phyloP scores from a whole-genome alignment of 2,797 vertebrate species.

The Aotus griseimembra region DNA sequence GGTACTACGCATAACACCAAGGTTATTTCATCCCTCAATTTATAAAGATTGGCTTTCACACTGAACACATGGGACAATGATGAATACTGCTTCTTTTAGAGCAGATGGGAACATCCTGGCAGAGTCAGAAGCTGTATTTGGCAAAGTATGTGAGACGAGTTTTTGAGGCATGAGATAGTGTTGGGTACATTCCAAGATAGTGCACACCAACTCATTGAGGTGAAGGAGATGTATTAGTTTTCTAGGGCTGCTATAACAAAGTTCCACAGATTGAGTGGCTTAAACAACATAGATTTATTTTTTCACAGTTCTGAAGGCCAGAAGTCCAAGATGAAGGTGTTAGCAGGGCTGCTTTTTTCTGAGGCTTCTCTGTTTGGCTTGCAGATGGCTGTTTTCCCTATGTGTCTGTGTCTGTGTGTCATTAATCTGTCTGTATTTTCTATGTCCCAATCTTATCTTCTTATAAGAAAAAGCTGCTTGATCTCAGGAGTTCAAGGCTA shows the following conservation, averaged over 20 bases:
- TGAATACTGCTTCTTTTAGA: slow-evolving; percentile 54
- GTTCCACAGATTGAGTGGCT: not conserved
- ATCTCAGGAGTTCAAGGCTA: not conserved
- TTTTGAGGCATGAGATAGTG: slow-evolving; percentile 54
- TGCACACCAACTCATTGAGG: slow-evolving; percentile 10
- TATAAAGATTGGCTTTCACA: slow-evolving; percentile 57
- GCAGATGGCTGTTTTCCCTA: not conserved
- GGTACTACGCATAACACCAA: slow-evolving; percentile 26
- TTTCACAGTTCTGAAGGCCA: not conserved
- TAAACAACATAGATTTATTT: slow-evolving; percentile 28
- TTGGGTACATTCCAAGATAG: slow-evolving; percentile 11
- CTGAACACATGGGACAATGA: slow-evolving; percentile 55
- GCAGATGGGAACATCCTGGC: slow-evolving; percentile 70
- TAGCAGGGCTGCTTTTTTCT: not conserved
- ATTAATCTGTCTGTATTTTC: not conserved
- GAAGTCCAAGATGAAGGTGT: slow-evolving; percentile 26
- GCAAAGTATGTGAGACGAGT: slow-evolving; percentile 51
- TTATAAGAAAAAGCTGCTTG: not conserved
- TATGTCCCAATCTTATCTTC: not conserved
- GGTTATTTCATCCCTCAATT: slow-evolving; percentile 55
- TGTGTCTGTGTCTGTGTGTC: not conserved
- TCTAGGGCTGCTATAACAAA: not conserved
- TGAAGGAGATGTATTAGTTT: slow-evolving; percentile 47
- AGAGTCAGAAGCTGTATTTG: slow-evolving; percentile 62
- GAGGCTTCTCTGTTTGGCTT: not conserved